These are phyloP conservation scores for Aurelia aurita DNA, from an alignment of 30 jellyfish, hydroid and myxozoan species.

Conservation along the genomic window DNA sequence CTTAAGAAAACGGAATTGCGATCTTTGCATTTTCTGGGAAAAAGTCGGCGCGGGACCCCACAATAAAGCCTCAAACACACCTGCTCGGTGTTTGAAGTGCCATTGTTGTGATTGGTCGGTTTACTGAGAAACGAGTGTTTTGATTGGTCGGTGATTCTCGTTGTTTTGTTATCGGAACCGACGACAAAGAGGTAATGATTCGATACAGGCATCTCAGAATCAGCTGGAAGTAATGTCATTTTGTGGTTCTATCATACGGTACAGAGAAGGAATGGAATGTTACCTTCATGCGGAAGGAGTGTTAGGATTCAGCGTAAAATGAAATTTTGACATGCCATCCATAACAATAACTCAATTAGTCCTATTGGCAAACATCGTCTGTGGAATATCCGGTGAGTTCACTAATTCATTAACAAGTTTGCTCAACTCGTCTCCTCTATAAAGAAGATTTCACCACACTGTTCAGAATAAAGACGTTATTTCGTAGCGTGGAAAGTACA, in stretches of 20 bases:
- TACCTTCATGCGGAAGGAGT: conserved; percentile 58
- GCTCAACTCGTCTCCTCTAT: too few relatives aligned
- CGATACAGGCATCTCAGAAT: conserved; percentile 52
- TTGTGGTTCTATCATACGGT: conserved; percentile 48
- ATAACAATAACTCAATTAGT: not conserved
- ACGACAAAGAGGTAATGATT: conserved; percentile 46
- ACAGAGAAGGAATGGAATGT: conserved; percentile 49
- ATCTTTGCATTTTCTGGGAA: conserved; percentile 58
- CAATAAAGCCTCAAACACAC: conserved; percentile 50
- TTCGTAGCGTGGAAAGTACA: too few relatives aligned
- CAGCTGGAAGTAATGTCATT: conserved; percentile 57
- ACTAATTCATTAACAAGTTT: not conserved
- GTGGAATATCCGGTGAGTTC: conserved; percentile 34
- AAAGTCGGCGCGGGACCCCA: conserved; percentile 64
- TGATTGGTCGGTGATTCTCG: conserved; percentile 75
- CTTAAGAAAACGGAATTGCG: conserved; percentile 35
- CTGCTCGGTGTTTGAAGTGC: conserved; percentile 56
- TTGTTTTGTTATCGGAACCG: conserved; percentile 42
- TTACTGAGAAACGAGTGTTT: conserved; percentile 24
- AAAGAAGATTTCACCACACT: too few relatives aligned
- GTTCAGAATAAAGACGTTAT: too few relatives aligned
- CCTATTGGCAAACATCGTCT: conserved; percentile 19
- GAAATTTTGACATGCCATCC: conserved; percentile 26
- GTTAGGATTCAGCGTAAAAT: not conserved
- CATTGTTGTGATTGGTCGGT: conserved; percentile 66